Conservation (phyloP, 2,797 vertebrate genomes). For the Sternarchorhynchus goeldii region DNA sequence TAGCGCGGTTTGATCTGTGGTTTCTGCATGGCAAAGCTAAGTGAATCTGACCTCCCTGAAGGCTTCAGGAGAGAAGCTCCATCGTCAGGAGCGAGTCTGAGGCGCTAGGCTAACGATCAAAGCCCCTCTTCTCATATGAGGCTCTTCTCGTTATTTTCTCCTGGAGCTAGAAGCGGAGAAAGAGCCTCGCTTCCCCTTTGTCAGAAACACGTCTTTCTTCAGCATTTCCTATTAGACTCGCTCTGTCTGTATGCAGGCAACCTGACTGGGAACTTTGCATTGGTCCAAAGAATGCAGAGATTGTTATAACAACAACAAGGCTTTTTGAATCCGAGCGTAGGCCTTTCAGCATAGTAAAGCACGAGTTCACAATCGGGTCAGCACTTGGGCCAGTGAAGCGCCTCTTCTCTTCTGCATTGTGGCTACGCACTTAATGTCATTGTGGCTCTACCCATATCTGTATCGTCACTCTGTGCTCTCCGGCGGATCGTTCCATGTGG, state of each 20-base stretch:
- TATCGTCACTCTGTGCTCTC: not conserved
- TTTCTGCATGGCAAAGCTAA: not conserved
- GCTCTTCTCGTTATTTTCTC: not conserved
- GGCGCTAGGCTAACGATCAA: conserved; percentile 16
- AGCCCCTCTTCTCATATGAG: not conserved
- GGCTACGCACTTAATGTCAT: not conserved
- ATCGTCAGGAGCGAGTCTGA: not conserved
- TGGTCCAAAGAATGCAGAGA: too few species aligned
- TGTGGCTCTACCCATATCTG: not conserved
- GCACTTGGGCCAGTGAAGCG: too few species aligned
- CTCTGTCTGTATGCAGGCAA: not conserved
- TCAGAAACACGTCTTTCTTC: not conserved
- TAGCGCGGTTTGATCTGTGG: not conserved
- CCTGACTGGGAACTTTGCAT: not conserved
- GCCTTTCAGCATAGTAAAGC: not conserved
- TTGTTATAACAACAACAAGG: not conserved
- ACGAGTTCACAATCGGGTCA: too few species aligned
- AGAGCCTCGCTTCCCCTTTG: not conserved
- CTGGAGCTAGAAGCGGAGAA: not conserved
- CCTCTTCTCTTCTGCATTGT: not conserved
- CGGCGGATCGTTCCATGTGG: not conserved
- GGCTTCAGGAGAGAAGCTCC: not conserved
- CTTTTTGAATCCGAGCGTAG: too few species aligned
- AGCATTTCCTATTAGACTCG: not conserved
- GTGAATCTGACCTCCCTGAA: not conserved